phyloP scores from a whole-genome alignment of 2,113 vertebrate species.

The Montifringilla adamsi region DNA sequence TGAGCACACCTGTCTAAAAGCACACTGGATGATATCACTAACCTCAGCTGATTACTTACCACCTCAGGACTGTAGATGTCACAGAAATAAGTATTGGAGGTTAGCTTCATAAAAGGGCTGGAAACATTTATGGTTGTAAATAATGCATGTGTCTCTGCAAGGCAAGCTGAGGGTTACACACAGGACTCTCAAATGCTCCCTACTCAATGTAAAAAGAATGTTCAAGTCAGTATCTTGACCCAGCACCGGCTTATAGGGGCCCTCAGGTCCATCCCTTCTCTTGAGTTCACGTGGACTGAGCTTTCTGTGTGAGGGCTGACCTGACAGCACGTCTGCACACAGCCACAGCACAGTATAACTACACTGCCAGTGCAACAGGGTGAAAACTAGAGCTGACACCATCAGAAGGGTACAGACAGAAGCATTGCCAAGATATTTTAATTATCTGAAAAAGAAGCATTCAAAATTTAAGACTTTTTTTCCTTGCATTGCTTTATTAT shows the following conservation, averaged over 20 bases:
- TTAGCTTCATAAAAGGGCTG: background rate
- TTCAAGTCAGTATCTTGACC: background rate
- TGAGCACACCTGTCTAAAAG: background rate
- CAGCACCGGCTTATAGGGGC: background rate
- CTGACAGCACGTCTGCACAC: background rate
- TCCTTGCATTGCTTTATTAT: background rate
- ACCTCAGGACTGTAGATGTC: background rate
- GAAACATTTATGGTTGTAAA: background rate
- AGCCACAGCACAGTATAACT: background rate
- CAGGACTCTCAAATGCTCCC: background rate
- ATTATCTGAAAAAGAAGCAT: background rate
- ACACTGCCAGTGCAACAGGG: background rate
- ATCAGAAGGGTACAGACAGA: background rate
- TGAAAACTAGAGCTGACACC: background rate
- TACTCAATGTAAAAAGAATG: background rate
- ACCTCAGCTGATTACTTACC: background rate
- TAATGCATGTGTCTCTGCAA: background rate
- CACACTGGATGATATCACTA: background rate
- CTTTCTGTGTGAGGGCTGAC: background rate
- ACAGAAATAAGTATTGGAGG: background rate
- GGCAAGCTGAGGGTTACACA: background rate
- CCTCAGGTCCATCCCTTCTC: background rate
- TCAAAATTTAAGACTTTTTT: background rate
- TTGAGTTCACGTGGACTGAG: rapidly evolving
- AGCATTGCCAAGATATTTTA: background rate